phyloP scores from a whole-genome alignment of 2,113 vertebrate genomes.

The Saguinus imperator region DNA sequence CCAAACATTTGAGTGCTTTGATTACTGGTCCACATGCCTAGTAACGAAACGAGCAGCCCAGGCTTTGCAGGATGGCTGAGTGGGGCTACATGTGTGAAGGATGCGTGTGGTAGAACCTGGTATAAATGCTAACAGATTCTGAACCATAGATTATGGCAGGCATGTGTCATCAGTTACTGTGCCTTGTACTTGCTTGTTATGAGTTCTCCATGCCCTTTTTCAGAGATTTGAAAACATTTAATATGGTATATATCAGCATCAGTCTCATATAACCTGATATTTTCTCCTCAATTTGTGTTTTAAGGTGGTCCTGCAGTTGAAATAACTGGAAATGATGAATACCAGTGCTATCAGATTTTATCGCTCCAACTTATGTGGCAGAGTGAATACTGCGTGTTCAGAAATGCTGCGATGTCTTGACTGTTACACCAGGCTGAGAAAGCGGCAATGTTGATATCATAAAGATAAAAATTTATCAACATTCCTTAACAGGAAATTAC shows the following conservation, averaged over 20 bases:
- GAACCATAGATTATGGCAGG: neutral
- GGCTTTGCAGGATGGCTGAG: neutral
- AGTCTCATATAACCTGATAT: neutral
- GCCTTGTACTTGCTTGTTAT: neutral
- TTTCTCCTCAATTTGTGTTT: conserved; percentile 57
- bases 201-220: neutral
- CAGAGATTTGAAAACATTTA: neutral
- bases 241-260: neutral
- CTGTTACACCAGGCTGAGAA: neutral
- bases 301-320: conserved; percentile 93
- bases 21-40: neutral
- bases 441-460: neutral
- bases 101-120: neutral
- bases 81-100: rapidly evolving
- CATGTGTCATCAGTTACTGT: neutral
- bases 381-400: neutral
- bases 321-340: conserved; percentile 82
- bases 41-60: neutral
- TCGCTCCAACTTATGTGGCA: neutral
- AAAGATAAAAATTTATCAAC: neutral
- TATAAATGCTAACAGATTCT: neutral
- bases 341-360: neutral
- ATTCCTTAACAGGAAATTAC: conserved; percentile 54
- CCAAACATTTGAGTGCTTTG: neutral
- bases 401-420: neutral